Conservation (phyloP, 2,797 vertebrate species). For the Paratrypauchen microcephalus region DNA sequence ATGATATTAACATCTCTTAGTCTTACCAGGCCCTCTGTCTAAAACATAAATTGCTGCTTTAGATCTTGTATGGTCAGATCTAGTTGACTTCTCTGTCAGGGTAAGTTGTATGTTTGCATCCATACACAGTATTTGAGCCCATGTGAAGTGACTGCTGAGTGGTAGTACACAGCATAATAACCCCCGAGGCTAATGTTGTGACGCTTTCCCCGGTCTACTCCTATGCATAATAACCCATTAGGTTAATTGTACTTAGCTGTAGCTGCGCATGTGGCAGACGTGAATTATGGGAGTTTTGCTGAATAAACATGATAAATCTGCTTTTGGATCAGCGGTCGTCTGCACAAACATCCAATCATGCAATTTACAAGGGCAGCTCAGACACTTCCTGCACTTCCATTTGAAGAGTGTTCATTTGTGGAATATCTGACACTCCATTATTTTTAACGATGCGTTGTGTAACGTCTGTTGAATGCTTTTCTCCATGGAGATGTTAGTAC, state of each 20-base stretch:
- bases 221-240: conserved; percentile 14
- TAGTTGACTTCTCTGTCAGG: background rate
- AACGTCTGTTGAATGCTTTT: too few species aligned
- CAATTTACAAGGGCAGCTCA: conserved; percentile 6
- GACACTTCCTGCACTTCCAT: background rate
- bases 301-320: conserved; percentile 9
- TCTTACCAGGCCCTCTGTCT: too few species aligned
- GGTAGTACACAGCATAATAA: background rate
- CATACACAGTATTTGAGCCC: background rate
- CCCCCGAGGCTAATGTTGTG: background rate
- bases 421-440: background rate
- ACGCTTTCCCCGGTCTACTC: conserved; percentile 7
- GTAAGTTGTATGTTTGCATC: background rate
- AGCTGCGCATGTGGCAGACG: conserved; percentile 8
- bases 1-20: too few species aligned
- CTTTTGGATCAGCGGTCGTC: conserved; percentile 1
- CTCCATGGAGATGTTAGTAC: too few species aligned
- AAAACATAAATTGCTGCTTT: too few species aligned
- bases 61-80: background rate
- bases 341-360: background rate
- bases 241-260: conserved; percentile 15
- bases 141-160: background rate
- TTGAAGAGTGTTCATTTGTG: conserved; percentile 6
- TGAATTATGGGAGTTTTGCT: conserved; percentile 3
- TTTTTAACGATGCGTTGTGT: background rate